phyloP scores from a whole-genome alignment of 2,797 vertebrate species.

The Lacerta bilineata region DNA sequence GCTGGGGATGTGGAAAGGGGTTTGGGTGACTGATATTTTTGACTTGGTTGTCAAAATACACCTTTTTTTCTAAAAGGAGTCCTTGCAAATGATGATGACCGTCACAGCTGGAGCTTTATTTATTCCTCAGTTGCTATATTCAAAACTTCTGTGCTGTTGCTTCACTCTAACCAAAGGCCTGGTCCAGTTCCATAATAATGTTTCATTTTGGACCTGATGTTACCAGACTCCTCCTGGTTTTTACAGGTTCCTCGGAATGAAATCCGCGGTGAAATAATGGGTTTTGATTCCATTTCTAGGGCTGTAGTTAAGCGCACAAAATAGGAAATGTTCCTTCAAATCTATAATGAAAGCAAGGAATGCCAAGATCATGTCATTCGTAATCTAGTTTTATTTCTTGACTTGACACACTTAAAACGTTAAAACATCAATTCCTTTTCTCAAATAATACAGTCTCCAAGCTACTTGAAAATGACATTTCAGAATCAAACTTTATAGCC shows the following conservation, averaged over 20 bases:
- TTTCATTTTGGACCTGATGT: not conserved
- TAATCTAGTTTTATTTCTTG: not conserved
- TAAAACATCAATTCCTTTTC: not conserved
- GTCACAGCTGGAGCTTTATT: not conserved
- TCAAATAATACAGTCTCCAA: not conserved
- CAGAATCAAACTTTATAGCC: not conserved
- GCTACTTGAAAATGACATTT: slow-evolving; percentile 12
- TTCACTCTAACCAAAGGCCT: not conserved
- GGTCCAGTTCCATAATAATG: not conserved
- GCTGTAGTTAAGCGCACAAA: not conserved
- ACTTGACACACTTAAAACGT: not conserved
- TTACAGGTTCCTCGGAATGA: not conserved
- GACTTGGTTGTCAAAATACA: not conserved
- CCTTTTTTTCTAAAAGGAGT: not conserved
- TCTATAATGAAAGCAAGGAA: not conserved
- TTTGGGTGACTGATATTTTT: not conserved
- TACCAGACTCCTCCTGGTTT: not conserved
- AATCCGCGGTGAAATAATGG: not conserved
- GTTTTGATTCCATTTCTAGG: not conserved
- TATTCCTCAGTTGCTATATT: not conserved
- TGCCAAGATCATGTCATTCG: not conserved
- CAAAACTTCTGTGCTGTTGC: not conserved
- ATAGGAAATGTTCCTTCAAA: not conserved
- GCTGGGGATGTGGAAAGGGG: no score
- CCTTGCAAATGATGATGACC: not conserved